Conservation (phyloP, 2,797 vertebrate genomes). For the Morelia viridis region DNA sequence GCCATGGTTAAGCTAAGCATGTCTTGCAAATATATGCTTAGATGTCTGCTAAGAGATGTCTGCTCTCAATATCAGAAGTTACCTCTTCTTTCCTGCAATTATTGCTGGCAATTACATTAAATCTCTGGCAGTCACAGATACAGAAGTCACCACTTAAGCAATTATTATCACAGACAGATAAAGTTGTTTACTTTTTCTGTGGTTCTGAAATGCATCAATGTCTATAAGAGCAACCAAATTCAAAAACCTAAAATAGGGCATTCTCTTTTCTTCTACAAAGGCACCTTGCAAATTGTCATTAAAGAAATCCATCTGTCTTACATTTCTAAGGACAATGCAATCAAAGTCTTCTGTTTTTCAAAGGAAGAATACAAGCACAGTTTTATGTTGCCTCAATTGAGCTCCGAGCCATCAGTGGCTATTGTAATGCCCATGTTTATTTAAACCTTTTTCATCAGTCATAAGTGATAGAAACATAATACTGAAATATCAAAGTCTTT, state of each 20-base stretch:
- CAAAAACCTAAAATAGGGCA: not conserved
- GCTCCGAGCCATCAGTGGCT: not conserved
- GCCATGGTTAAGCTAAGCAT: not conserved
- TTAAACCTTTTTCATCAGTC: not conserved
- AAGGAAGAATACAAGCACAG: not conserved
- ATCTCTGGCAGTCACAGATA: not conserved
- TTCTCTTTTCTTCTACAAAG: not conserved
- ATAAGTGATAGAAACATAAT: not conserved
- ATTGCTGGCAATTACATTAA: not conserved
- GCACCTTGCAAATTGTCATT: not conserved
- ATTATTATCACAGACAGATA: not conserved
- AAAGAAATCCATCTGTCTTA: not conserved
- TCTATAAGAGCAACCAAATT: not conserved
- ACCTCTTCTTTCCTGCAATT: not conserved
- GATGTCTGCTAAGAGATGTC: not conserved
- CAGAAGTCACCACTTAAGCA: conserved; percentile 2
- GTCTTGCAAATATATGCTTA: not conserved
- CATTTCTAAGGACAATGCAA: not conserved
- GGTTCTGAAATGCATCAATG: not conserved
- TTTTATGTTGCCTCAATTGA: not conserved
- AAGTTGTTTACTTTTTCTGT: not conserved
- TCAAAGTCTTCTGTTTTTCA: not conserved
- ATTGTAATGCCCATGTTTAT: not conserved
- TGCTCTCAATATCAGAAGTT: not conserved
- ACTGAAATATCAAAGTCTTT: not conserved